A percentile compares a stretch with the other conserved stretches of the same genome.
These are phyloP conservation scores for Mus spretus DNA, from an alignment of 2,797 vertebrate genomes.

Conservation along the genomic window DNA sequence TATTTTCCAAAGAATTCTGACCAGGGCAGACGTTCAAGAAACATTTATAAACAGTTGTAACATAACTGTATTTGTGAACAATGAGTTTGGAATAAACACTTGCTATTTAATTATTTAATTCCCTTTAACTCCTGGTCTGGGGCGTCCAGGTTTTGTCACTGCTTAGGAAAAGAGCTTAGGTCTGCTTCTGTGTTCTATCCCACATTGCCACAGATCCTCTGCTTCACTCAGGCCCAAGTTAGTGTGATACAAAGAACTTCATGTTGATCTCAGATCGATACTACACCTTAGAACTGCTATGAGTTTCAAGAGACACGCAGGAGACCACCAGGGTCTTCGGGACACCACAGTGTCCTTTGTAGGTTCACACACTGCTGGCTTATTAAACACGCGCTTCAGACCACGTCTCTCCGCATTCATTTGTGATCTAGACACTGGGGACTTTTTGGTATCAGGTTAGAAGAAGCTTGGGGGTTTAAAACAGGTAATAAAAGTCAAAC, in stretches of 20 bases:
- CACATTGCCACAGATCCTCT: neutral
- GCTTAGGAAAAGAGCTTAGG: neutral
- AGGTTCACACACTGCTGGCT: slow-evolving; percentile 25
- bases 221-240: neutral
- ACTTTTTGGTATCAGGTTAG: slow-evolving; percentile 35
- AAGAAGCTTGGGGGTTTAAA: neutral
- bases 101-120: neutral
- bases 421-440: neutral
- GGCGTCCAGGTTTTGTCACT: neutral
- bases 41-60: neutral
- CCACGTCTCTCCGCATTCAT: slow-evolving; percentile 35
- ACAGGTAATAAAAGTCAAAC: slow-evolving; percentile 22
- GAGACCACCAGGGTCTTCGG: neutral
- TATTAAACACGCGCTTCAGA: slow-evolving; percentile 15
- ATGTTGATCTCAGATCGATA: neutral
- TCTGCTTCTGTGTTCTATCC: neutral
- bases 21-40: neutral
- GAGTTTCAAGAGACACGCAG: neutral
- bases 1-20: slow-evolving; percentile 4
- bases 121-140: neutral
- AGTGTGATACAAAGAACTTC: slow-evolving; percentile 11
- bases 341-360: neutral
- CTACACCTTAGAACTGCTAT: neutral
- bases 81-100: neutral
- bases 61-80: neutral